phyloP scores from a whole-genome alignment of 1,140 invertebrate species.

The Ridgeia piscesae region DNA sequence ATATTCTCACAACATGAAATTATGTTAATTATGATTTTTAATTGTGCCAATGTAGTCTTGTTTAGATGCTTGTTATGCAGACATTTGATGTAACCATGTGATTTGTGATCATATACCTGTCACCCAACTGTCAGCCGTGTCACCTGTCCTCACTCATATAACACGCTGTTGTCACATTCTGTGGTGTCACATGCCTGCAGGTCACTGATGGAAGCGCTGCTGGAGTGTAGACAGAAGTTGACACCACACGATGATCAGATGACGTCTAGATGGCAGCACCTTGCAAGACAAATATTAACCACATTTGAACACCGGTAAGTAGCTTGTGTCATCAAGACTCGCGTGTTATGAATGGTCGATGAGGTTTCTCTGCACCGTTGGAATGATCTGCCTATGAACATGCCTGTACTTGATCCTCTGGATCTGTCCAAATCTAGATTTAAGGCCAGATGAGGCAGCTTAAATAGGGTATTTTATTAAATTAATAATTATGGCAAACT shows the following conservation, averaged over 20 bases:
- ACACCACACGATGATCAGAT: background rate
- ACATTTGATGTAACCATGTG: background rate
- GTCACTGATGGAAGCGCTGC: background rate
- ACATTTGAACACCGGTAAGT: background rate
- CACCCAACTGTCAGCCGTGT: background rate
- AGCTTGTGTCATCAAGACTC: background rate
- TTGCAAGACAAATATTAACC: background rate
- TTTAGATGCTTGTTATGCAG: background rate
- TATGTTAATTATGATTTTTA: background rate
- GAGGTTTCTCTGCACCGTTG: too few relatives aligned
- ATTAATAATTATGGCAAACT: too few relatives aligned
- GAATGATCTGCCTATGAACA: too few relatives aligned
- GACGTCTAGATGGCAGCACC: background rate
- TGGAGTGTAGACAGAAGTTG: background rate
- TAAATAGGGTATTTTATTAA: too few relatives aligned
- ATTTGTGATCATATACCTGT: background rate
- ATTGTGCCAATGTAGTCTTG: background rate
- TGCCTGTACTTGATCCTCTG: too few relatives aligned
- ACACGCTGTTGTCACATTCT: background rate
- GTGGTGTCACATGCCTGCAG: background rate
- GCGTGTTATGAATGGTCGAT: too few relatives aligned
- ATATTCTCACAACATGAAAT: background rate
- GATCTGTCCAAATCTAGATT: too few relatives aligned
- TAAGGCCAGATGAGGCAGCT: too few relatives aligned
- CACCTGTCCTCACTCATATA: background rate